Conservation (phyloP, 2,888 invertebrate species). For the Brachyptera risi region DNA sequence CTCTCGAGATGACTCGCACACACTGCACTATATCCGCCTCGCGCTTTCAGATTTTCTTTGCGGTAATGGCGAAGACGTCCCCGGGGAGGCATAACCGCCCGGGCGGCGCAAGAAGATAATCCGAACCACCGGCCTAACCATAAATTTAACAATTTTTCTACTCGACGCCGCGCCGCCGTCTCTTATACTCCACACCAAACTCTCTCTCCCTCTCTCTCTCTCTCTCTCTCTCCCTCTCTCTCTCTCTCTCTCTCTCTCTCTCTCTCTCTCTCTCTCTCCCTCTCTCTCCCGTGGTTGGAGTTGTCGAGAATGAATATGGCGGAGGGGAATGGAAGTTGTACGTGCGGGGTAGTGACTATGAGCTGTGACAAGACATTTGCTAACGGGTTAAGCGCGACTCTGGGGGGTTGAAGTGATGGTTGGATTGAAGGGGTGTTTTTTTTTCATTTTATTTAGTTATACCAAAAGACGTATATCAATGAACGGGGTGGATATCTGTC, state of each 20-base stretch:
- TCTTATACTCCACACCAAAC: neutral
- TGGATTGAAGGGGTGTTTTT: slow-evolving; percentile 25
- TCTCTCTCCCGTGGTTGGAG: slow-evolving; percentile 10
- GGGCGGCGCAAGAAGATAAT: slow-evolving; percentile 30
- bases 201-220: neutral
- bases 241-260: neutral
- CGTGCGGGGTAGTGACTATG: slow-evolving; percentile 27
- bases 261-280: neutral
- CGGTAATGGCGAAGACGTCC: slow-evolving; percentile 29
- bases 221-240: neutral
- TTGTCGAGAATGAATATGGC: slow-evolving; percentile 15
- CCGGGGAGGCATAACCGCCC: slow-evolving; percentile 31
- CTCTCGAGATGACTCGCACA: too few relatives aligned
- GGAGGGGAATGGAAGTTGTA: slow-evolving; percentile 15
- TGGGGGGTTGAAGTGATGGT: neutral
- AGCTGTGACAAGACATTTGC: slow-evolving; percentile 24
- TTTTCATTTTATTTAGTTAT: too few relatives aligned
- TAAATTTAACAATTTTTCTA: slow-evolving; percentile 33
- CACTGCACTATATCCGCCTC: neutral
- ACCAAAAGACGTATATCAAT: too few relatives aligned
- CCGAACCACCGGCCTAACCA: slow-evolving; percentile 27
- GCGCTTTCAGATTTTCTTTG: slow-evolving; percentile 29
- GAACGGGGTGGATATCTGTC: too few relatives aligned
- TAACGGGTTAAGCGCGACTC: neutral
- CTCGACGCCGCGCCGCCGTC: slow-evolving; percentile 23